A percentile compares a stretch with the other conserved stretches of the same genome.
Conservation (phyloP, 2,888 invertebrate species). For the Loripinus fragilis region DNA sequence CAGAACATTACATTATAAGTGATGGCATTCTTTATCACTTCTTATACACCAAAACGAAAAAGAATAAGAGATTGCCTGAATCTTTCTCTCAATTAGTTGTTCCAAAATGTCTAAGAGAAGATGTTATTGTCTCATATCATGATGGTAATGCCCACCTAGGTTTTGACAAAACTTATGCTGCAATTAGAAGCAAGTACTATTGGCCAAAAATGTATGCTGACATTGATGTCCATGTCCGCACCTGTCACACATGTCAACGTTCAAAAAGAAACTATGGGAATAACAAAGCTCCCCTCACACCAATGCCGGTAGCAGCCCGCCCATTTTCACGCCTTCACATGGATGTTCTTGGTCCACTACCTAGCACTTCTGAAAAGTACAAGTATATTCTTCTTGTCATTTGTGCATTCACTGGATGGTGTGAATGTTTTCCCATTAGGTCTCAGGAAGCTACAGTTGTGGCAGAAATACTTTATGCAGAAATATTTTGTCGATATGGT, state of each 20-base stretch:
- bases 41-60: conserved; percentile 29
- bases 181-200: conserved; percentile 44
- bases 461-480: conserved; percentile 47
- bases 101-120: conserved; percentile 37
- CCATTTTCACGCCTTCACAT: conserved; percentile 47
- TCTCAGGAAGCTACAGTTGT: conserved; percentile 45
- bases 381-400: background rate
- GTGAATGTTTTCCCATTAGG: conserved; percentile 23
- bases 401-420: background rate
- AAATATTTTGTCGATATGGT: conserved; percentile 59
- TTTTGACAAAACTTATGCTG: conserved; percentile 39
- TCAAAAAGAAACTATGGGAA: conserved; percentile 30
- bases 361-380: conserved; percentile 25
- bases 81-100: conserved; percentile 37
- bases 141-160: conserved; percentile 48
- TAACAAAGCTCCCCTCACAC: conserved; percentile 32
- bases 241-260: conserved; percentile 46
- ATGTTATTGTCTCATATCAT: conserved; percentile 51
- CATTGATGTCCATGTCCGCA: conserved; percentile 37
- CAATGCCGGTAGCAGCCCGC: conserved; percentile 29
- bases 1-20: conserved; percentile 37
- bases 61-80: background rate
- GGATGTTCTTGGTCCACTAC: conserved; percentile 46
- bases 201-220: conserved; percentile 59
- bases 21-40: conserved; percentile 43